Conservation (phyloP, 1,140 invertebrate species). For the Xylocopa sonorina region DNA sequence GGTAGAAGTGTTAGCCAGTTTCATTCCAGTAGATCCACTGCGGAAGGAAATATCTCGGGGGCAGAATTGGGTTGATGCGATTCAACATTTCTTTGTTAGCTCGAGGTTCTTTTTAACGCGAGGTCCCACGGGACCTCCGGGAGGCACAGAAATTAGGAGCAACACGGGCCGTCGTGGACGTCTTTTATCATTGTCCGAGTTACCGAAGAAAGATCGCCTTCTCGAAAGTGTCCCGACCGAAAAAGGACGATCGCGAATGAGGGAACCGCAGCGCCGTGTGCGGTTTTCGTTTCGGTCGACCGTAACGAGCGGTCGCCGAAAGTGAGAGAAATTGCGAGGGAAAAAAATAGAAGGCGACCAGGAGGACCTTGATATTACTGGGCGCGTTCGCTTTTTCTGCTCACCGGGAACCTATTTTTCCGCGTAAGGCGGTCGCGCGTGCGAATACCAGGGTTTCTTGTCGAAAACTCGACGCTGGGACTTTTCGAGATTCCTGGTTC, state of each 20-base stretch:
- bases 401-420: no score
- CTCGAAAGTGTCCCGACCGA: slow-evolving; percentile 13
- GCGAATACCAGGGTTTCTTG: neutral
- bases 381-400: no score
- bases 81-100: slow-evolving; percentile 55
- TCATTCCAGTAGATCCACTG: neutral
- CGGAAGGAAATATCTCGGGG: neutral
- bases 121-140: slow-evolving; percentile 63
- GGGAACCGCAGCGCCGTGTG: neutral
- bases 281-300: slow-evolving; percentile 20
- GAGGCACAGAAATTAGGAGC: slow-evolving; percentile 77
- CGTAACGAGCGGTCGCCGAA: no score
- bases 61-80: neutral
- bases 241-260: slow-evolving; percentile 38
- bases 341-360: no score
- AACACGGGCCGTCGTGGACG: slow-evolving; percentile 69
- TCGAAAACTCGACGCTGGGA: neutral
- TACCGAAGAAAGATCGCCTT: slow-evolving; percentile 74
- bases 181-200: slow-evolving; percentile 76
- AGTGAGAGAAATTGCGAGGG: neutral
- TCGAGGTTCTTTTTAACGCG: slow-evolving; percentile 19
- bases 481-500: neutral
- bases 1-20: no score
- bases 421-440: neutral
- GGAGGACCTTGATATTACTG: no score